Base-by-base conservation (phyloP, 2,113 vertebrate genomes). In the Tragelaphus strepsiceros region DNA sequence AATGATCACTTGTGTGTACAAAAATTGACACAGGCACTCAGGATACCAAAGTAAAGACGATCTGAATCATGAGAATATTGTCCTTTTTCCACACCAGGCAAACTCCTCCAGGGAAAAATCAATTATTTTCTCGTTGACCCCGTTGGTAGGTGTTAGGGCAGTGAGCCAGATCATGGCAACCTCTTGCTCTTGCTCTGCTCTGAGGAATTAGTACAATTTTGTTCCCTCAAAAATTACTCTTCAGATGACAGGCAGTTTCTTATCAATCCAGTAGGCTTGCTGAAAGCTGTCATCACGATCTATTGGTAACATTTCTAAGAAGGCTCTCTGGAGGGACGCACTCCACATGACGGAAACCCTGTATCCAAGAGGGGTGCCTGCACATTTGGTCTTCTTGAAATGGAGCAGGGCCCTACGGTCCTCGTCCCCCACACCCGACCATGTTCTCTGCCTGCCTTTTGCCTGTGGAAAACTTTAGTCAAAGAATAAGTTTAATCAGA, bases 111-210 rank as follows among this genome's bases (percentile, higher is more conserved):
- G 49, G 74, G 84, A 54, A 43, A 62, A 59, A 2, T 46, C 30
- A 10, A 11, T 22, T 35, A 7, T 51, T 86, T 90, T 82, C 46
- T 90, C 54, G 0, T 21, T 51, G 59, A 77, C 35, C 14, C 16
- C 17, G 0, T 1, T 21, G 22, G 30, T 39, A 53, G 0, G 1
- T 26, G 32, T 87, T 53, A n/a, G 11, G 11, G 24, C 35, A 32
- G 9, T 74, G 61, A 46, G 35, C 26, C 8, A 21, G 49, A 46
- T 89, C 21, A 6, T n/a, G 9, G 16, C 13, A 43, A 19, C 12
- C 14, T 59, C 51, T 78, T 35, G 54, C 14, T 59, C 51, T 78
- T 35, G 54, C 54, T 22, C 17, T 88, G 21, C 53, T 78, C 32
- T 59, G 56, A 39, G n/a, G 49, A n/a, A 53, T 78, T 30, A 62